Percentiles rank a stretch among this genome's conserved stretches.
Evolutionary conservation across 1,140 invertebrate species (phyloP).

Genomic region (Drosophila saltans): DNA sequence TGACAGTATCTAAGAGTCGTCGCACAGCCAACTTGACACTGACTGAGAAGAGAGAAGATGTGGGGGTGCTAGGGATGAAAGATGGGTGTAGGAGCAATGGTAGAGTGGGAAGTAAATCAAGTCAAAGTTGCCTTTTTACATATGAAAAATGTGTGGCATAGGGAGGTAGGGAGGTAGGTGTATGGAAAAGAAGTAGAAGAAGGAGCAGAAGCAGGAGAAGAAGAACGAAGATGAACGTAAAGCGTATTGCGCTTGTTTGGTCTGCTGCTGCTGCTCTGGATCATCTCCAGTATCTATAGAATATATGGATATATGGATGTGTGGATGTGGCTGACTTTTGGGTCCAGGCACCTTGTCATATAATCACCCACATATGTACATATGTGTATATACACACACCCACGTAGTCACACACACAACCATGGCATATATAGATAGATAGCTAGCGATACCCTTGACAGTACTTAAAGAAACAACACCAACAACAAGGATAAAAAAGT

Average conservation of each 20-base stretch:
- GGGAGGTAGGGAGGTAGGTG: no score
- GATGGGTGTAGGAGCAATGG: not conserved
- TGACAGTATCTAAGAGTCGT: constrained; percentile 73
- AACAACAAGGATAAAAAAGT: constrained; percentile 56
- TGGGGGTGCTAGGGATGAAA: not conserved
- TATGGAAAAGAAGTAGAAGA: not conserved
- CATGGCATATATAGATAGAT: constrained; percentile 32
- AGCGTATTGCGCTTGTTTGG: constrained; percentile 56
- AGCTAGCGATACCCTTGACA: constrained; percentile 81
- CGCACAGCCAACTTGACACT: constrained; percentile 71
- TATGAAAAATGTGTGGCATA: not conserved
- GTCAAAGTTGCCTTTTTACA: constrained; percentile 32
- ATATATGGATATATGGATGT: not conserved
- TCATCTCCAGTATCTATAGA: constrained; percentile 30
- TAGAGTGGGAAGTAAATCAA: constrained; percentile 38
- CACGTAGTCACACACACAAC: constrained; percentile 8
- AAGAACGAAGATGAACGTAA: not conserved
- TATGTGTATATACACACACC: constrained; percentile 9
- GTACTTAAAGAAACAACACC: constrained; percentile 63
- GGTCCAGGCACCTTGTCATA: constrained; percentile 61
- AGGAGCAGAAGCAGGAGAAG: not conserved
- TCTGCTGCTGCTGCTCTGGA: constrained; percentile 26
- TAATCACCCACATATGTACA: constrained; percentile 46
- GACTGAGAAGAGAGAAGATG: constrained; percentile 17
- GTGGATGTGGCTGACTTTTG: not conserved